Percentiles rank a stretch among this genome's conserved stretches.
These are phyloP conservation scores for Eustalomyia histrio DNA, from an alignment of 2,888 invertebrate genomes.

Conservation along the genomic window DNA sequence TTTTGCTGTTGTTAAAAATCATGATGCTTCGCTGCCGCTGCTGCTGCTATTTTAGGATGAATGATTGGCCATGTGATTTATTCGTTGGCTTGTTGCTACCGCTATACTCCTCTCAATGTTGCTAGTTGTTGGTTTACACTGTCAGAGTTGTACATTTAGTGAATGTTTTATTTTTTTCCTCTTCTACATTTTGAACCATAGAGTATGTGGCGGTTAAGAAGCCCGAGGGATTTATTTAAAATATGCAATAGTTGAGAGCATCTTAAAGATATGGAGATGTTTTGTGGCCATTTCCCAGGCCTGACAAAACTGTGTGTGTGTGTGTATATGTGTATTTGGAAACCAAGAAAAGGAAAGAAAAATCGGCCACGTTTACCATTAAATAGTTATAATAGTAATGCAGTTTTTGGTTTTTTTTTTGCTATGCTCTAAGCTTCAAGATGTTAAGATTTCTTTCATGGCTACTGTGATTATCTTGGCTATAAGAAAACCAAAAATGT, in stretches of 20 bases:
- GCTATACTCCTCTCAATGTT: conserved; percentile 37
- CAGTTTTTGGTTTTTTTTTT: conserved; percentile 9
- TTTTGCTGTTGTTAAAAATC: not conserved
- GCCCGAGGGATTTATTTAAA: conserved; percentile 61
- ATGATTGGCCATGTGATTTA: conserved; percentile 65
- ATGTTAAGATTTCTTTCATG: conserved; percentile 31
- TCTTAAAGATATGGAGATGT: conserved; percentile 27
- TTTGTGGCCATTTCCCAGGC: conserved; percentile 64
- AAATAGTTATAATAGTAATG: conserved; percentile 54
- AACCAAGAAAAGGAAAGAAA: conserved; percentile 25
- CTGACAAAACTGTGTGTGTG: conserved; percentile 40
- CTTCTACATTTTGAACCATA: not conserved
- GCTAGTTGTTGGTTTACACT: not conserved
- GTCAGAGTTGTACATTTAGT: not conserved
- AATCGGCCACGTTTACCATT: conserved; percentile 63
- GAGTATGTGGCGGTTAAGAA: conserved; percentile 31
- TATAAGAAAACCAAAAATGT: conserved; percentile 21
- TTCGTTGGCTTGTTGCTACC: conserved; percentile 63
- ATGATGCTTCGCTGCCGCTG: conserved; percentile 32
- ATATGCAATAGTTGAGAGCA: conserved; percentile 54
- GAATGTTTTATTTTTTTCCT: conserved; percentile 5
- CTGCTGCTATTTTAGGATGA: conserved; percentile 52
- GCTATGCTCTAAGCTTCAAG: conserved; percentile 23
- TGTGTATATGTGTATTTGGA: not conserved
- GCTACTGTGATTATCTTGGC: conserved; percentile 52